phyloP scores from a whole-genome alignment of 1,140 invertebrate species.

The Campodea augens region DNA sequence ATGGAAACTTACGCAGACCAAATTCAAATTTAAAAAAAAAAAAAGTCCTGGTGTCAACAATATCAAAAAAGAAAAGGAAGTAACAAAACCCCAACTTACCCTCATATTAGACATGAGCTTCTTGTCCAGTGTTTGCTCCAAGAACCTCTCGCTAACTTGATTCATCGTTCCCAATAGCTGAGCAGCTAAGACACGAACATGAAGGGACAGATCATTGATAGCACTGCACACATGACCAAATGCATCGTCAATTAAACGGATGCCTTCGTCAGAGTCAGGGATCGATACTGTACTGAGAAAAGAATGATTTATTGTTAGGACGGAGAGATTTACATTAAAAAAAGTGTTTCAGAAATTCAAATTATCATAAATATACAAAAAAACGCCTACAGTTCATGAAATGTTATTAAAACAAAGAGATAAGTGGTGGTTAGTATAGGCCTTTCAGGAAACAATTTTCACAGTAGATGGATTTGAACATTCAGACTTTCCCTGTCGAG shows the following conservation, averaged over 20 bases:
- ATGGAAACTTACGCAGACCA: too few relatives aligned
- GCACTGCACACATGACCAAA: conserved; percentile 89
- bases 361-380: neutral
- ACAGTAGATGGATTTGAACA: too few relatives aligned
- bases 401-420: too few relatives aligned
- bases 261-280: conserved; percentile 43
- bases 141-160: conserved; percentile 66
- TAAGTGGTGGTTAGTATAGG: too few relatives aligned
- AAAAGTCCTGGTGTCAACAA: too few relatives aligned
- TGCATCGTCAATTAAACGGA: conserved; percentile 83
- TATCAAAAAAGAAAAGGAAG: too few relatives aligned
- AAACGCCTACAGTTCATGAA: neutral
- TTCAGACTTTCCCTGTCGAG: too few relatives aligned
- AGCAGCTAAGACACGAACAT: conserved; percentile 59
- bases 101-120: conserved; percentile 96
- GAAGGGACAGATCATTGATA: conserved; percentile 79
- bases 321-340: neutral
- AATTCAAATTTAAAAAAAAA: too few relatives aligned
- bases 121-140: conserved; percentile 93
- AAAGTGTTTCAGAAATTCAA: neutral
- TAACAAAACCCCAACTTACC: conserved; percentile 25
- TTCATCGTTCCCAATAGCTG: conserved; percentile 67
- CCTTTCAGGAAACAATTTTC: too few relatives aligned
- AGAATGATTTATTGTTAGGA: conserved; percentile 5
- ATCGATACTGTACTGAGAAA: conserved; percentile 37